Conservation (phyloP, 2,888 invertebrate genomes). For the Darwinula stevensoni region DNA sequence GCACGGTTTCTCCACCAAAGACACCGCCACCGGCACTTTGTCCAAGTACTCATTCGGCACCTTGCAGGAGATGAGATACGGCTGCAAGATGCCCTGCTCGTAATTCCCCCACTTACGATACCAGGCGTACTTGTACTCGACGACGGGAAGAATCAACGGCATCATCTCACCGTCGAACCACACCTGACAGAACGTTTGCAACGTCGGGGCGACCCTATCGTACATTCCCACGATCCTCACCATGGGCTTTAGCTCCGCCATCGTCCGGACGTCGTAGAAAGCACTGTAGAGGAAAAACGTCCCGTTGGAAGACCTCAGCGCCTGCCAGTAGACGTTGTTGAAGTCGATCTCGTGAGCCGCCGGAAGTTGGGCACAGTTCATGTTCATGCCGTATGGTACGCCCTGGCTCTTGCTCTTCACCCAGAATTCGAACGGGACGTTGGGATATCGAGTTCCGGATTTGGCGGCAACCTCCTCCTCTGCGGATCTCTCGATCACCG, state of each 20-base stretch:
- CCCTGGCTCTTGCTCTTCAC: constrained; percentile 46
- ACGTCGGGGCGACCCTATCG: constrained; percentile 53
- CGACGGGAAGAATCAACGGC: constrained; percentile 35
- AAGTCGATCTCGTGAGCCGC: constrained; percentile 68
- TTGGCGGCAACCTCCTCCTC: constrained; percentile 11
- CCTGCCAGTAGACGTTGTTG: constrained; percentile 82
- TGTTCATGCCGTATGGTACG: constrained; percentile 23
- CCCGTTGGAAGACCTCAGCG: constrained; percentile 45
- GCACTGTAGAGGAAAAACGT: constrained; percentile 71
- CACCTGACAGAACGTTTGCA: constrained; percentile 53
- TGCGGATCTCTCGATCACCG: not conserved
- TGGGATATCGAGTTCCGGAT: constrained; percentile 42
- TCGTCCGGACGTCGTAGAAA: constrained; percentile 48
- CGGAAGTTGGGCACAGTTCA: constrained; percentile 53
- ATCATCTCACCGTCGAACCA: constrained; percentile 62
- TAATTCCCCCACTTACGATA: constrained; percentile 81
- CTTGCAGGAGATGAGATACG: constrained; percentile 63
- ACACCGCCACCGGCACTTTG: constrained; percentile 48
- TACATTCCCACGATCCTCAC: constrained; percentile 63
- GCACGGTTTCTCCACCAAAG: constrained; percentile 52
- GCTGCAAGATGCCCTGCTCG: constrained; percentile 64
- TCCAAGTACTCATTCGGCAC: constrained; percentile 27
- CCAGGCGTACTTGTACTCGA: constrained; percentile 82
- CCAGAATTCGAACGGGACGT: constrained; percentile 59
- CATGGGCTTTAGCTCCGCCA: constrained; percentile 37